Evolutionary conservation across 30 jellyfish, hydroid and myxozoan species (phyloP).

Genomic region (Pelagia noctiluca): DNA sequence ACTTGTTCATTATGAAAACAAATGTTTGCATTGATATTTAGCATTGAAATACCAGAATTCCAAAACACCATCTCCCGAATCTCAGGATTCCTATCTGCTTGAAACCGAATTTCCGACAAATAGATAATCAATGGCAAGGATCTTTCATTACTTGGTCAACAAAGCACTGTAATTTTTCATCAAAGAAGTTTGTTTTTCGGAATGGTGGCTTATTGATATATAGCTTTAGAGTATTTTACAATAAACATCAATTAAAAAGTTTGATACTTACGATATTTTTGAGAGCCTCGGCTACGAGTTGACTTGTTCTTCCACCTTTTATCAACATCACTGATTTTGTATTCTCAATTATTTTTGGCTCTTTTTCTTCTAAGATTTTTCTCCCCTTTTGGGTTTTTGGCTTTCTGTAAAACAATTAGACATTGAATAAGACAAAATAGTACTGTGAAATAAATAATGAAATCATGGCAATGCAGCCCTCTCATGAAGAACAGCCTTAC

Average conservation of each 20-base stretch:
- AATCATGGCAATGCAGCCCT: background rate
- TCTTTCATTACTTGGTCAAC: too few relatives aligned
- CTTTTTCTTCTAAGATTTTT: slow-evolving; percentile 73
- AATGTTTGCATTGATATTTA: too few relatives aligned
- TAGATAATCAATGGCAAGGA: too few relatives aligned
- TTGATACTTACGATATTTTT: slow-evolving; percentile 80
- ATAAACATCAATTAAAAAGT: background rate
- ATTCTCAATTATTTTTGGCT: slow-evolving; percentile 82
- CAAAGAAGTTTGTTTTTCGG: too few relatives aligned
- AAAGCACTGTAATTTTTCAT: too few relatives aligned
- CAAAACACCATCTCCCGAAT: too few relatives aligned
- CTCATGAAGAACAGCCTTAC: background rate
- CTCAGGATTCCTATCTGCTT: too few relatives aligned
- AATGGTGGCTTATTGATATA: too few relatives aligned
- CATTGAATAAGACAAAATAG: background rate
- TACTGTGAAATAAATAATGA: background rate
- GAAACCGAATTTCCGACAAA: too few relatives aligned
- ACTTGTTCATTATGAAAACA: too few relatives aligned
- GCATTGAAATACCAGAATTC: too few relatives aligned
- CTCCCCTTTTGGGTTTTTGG: slow-evolving; percentile 98
- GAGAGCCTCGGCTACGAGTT: slow-evolving; percentile 81
- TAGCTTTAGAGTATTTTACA: background rate
- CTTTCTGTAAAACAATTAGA: slow-evolving; percentile 48
- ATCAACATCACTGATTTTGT: slow-evolving; percentile 75
- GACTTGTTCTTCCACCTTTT: slow-evolving; percentile 97